A percentile compares a stretch with the other conserved stretches of the same genome.
Evolutionary conservation across 2,797 vertebrate species (phyloP).

Genomic region (Natrix natrix): DNA sequence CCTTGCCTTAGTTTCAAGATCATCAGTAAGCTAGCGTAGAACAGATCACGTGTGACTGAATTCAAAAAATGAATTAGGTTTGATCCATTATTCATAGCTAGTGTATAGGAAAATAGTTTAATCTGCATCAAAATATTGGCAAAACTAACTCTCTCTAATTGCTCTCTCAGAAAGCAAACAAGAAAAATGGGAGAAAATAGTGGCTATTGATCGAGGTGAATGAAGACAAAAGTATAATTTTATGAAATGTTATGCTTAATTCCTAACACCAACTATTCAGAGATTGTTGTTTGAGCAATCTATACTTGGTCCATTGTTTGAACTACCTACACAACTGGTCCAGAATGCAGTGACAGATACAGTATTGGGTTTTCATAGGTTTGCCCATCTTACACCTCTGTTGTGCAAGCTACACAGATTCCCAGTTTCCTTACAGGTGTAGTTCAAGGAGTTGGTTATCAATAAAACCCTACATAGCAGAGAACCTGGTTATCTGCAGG

Average conservation of each 20-base stretch:
- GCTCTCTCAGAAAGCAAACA: not conserved
- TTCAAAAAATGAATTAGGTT: not conserved
- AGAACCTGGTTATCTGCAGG: not conserved
- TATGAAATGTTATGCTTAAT: not conserved
- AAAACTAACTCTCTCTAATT: not conserved
- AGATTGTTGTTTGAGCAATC: not conserved
- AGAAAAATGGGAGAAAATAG: not conserved
- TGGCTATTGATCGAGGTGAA: not conserved
- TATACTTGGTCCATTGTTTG: not conserved
- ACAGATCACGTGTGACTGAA: not conserved
- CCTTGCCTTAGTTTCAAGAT: not conserved
- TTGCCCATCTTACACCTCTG: not conserved
- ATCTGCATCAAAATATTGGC: not conserved
- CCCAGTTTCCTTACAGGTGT: not conserved
- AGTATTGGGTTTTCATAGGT: not conserved
- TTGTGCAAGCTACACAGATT: not conserved
- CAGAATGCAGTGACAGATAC: not conserved
- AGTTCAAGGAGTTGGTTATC: not conserved
- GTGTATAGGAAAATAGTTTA: not conserved
- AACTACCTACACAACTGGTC: not conserved
- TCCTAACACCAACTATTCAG: not conserved
- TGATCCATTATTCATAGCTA: not conserved
- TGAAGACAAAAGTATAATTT: not conserved
- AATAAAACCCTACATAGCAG: not conserved
- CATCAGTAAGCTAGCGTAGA: not conserved